These are phyloP conservation scores for Vanessa tameamea DNA, from an alignment of 1,140 invertebrate genomes.

Conservation along the genomic window DNA sequence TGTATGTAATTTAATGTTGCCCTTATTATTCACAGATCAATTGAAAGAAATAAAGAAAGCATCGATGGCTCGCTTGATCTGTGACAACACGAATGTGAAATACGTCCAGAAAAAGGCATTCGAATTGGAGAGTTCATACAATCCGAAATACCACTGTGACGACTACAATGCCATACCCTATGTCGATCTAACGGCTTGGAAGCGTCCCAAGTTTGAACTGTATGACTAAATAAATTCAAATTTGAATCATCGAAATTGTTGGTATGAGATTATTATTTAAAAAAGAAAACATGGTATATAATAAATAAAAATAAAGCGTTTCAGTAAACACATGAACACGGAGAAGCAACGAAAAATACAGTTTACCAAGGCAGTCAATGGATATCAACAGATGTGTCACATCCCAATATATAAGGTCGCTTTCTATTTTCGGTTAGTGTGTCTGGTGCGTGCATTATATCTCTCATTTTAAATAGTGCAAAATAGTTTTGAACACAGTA, in stretches of 20 bases:
- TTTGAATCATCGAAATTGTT: too few relatives aligned
- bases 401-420: too few relatives aligned
- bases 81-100: constrained; percentile 70
- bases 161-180: constrained; percentile 64
- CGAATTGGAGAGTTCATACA: constrained; percentile 61
- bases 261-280: neutral
- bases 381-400: too few relatives aligned
- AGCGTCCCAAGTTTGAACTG: constrained; percentile 55
- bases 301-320: too few relatives aligned
- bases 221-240: constrained; percentile 45
- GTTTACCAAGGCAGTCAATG: too few relatives aligned
- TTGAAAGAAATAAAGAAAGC: constrained; percentile 76
- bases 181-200: constrained; percentile 70
- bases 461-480: too few relatives aligned
- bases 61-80: constrained; percentile 75
- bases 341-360: too few relatives aligned
- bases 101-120: constrained; percentile 63
- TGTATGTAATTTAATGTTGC: neutral
- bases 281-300: neutral
- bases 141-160: constrained; percentile 62
- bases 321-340: too few relatives aligned
- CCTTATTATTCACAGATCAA: constrained; percentile 62
- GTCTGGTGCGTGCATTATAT: too few relatives aligned
- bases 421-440: too few relatives aligned
- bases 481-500: too few relatives aligned